Conservation (phyloP, 37 sponge, comb jelly and placozoan species). For the Hexactinellida sp. region DNA sequence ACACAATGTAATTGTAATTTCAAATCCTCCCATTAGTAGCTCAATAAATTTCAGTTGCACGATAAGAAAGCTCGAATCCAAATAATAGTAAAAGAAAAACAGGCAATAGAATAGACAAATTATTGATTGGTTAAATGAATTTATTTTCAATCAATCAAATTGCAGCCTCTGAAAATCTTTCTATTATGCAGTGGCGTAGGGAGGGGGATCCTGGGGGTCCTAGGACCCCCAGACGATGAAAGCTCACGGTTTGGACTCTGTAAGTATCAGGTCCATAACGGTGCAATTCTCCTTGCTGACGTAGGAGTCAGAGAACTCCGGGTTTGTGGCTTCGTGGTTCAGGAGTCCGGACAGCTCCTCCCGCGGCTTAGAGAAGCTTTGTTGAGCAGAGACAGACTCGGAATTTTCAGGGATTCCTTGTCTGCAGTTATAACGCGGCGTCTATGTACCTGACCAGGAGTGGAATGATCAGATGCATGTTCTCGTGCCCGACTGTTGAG, state of each 20-base stretch:
- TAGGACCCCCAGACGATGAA: not conserved
- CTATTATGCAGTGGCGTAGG: no score
- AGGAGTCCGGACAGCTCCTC: constrained; percentile 12
- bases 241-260: not conserved
- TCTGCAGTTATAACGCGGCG: not conserved
- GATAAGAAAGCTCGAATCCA: no score
- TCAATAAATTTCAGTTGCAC: no score
- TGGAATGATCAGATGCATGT: not conserved
- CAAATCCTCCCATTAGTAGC: no score
- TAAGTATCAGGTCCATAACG: not conserved
- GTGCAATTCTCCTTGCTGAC: not conserved
- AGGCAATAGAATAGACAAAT: no score
- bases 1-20: no score
- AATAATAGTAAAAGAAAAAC: no score
- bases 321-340: not conserved
- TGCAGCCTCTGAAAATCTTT: no score
- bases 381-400: not conserved
- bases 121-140: no score
- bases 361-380: not conserved
- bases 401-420: not conserved
- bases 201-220: no score
- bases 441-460: not conserved
- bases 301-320: not conserved
- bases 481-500: not conserved
- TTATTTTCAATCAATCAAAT: no score